Evolutionary conservation across 2,888 invertebrate species (phyloP).

Genomic region (Salticus scenicus): DNA sequence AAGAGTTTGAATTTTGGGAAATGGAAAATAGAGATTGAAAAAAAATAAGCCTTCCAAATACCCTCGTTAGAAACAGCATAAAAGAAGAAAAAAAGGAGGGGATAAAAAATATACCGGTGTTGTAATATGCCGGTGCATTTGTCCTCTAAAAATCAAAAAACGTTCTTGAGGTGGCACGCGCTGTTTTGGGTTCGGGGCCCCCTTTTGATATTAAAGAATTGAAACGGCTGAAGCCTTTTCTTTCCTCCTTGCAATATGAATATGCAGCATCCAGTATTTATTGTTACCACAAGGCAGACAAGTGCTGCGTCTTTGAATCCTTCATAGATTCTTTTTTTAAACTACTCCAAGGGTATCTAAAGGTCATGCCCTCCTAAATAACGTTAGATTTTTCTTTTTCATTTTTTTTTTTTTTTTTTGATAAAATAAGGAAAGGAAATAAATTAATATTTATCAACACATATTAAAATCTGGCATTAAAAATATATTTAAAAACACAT

Average conservation of each 20-base stretch:
- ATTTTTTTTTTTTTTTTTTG: no score
- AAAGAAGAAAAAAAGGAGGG: not conserved
- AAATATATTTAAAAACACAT: no score
- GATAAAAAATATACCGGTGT: not conserved
- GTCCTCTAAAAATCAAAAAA: not conserved
- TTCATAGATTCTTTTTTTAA: not conserved
- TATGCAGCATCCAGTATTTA: not conserved
- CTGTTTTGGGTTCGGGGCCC: not conserved
- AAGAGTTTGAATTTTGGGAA: not conserved
- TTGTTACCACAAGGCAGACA: not conserved
- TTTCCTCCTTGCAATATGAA: not conserved
- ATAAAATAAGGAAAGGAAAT: no score
- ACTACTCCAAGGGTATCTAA: not conserved
- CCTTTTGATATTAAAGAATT: not conserved
- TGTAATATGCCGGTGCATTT: not conserved
- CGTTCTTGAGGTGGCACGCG: constrained; percentile 3
- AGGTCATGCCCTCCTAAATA: not conserved
- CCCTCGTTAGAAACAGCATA: not conserved
- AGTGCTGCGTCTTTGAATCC: not conserved
- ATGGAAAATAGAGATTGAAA: not conserved
- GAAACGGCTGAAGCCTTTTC: not conserved
- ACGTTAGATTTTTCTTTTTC: no score
- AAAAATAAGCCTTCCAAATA: not conserved
- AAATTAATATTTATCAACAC: no score
- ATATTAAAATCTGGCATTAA: no score